Evolutionary conservation across 2,888 invertebrate species (phyloP).

Genomic region (Liopterus haemorrhoidalis): DNA sequence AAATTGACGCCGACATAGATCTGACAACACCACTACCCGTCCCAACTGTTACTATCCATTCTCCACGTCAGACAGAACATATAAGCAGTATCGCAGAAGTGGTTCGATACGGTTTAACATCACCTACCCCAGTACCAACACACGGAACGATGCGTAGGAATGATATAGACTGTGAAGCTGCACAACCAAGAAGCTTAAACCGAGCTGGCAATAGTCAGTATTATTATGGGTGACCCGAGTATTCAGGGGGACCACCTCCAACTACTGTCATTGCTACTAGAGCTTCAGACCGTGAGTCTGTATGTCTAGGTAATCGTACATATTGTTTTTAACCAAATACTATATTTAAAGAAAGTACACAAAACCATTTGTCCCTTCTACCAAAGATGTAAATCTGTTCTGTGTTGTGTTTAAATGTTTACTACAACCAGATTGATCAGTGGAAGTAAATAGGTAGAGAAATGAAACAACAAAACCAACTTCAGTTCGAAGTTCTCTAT

Average conservation of each 20-base stretch:
- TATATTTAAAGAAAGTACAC: no score
- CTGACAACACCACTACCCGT: slow-evolving; percentile 64
- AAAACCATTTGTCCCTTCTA: no score
- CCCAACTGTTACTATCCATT: slow-evolving; percentile 53
- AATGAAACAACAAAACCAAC: no score
- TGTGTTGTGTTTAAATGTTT: no score
- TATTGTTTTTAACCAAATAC: slow-evolving; percentile 46
- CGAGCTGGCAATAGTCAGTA: slow-evolving; percentile 61
- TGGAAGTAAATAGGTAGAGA: no score
- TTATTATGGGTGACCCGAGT: slow-evolving; percentile 68
- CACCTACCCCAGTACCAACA: slow-evolving; percentile 43
- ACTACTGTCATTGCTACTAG: slow-evolving; percentile 37
- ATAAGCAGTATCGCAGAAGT: slow-evolving; percentile 43
- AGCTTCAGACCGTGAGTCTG: no score
- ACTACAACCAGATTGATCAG: no score
- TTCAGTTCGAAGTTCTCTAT: no score
- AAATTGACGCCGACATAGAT: slow-evolving; percentile 74
- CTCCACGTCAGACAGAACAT: slow-evolving; percentile 38
- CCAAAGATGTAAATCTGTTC: no score
- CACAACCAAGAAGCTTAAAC: slow-evolving; percentile 57
- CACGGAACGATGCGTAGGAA: slow-evolving; percentile 44
- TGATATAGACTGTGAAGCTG: slow-evolving; percentile 48
- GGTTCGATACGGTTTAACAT: slow-evolving; percentile 40
- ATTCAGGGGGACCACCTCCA: slow-evolving; percentile 39
- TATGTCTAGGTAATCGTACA: slow-evolving; percentile 45